Evolutionary conservation across 1,140 invertebrate genomes (phyloP).

Genomic region (Penaeus indicus): DNA sequence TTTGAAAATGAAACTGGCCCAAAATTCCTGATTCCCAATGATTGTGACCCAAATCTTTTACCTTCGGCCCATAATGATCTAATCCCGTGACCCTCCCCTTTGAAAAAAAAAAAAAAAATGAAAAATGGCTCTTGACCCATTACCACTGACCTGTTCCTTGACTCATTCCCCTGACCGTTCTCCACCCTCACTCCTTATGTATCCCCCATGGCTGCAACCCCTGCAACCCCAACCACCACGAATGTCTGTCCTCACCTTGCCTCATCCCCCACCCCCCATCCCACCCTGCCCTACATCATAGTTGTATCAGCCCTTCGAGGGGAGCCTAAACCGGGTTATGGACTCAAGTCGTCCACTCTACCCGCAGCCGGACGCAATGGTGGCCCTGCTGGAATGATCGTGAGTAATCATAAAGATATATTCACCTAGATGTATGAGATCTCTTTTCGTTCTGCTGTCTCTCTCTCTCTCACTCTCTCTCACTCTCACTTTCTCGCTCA

Average conservation of each 20-base stretch:
- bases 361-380: conserved; percentile 73
- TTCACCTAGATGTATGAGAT: conserved; percentile 32
- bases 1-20: too few relatives aligned
- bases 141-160: too few relatives aligned
- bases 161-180: too few relatives aligned
- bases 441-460: conserved; percentile 46
- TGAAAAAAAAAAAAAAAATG: too few relatives aligned
- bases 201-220: background rate
- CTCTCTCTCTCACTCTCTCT: background rate
- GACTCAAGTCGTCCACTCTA: conserved; percentile 81
- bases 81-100: too few relatives aligned
- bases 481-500: too few relatives aligned
- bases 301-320: conserved; percentile 73
- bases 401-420: conserved; percentile 67
- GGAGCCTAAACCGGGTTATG: conserved; percentile 82
- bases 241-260: background rate
- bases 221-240: background rate
- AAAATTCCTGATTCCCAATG: too few relatives aligned
- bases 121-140: too few relatives aligned
- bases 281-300: conserved; percentile 67
- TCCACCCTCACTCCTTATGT: background rate
- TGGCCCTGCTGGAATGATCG: conserved; percentile 69
- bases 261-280: background rate
- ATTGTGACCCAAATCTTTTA: too few relatives aligned
- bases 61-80: too few relatives aligned